Base-by-base conservation (phyloP, 1,140 invertebrate species). In the Sitodiplosis mosellana region DNA sequence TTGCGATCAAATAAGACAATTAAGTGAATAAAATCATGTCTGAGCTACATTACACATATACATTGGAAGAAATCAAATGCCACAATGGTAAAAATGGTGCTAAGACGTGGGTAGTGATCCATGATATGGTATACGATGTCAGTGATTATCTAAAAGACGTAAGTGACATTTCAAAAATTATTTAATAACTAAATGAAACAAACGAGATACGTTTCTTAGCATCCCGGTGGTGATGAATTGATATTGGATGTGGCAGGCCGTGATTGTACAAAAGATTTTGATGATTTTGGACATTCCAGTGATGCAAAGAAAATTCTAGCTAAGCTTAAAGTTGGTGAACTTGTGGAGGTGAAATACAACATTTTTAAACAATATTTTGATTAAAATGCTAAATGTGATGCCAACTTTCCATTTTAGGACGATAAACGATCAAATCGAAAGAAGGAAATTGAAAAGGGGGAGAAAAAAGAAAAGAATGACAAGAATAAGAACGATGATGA, bases 71-170 rank as follows among this genome's bases (percentile, higher is more conserved):
- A 6, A 40, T 40, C 14, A 40, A 40, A 12, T 55, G 61, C 37
- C 63, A 69, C 20, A 70, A 75, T 53, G 78, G 78, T 7, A 62
- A 62, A 45, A 59, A 69, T 18, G 70, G 68, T 11, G 48, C 61
- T 0, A 61, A 63, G 11, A 51, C 68, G 0, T 82, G 78, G 78
- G 59, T 81, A 7, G 65, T 81, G n/a, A 64, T 77, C 50, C 70
- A 73, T 50, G 73, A 78, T 48, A 58, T 55, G 20, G 73, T 82
- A 2, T 81, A 80, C 55, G 77, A 82, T 61, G 69, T 81, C 40
- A 79, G 76, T 6, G 60, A 65, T 15, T 81, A 75, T 52, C 49
- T 75, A 1, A 51, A 68, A 5, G 59, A 76, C 59, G 77, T 72
- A 64, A 22, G 50, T 52, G 48, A 45, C 33, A 45, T 44, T n/a